Base-by-base conservation (phyloP, 2,113 vertebrate species). In the Crotalus viridis region DNA sequence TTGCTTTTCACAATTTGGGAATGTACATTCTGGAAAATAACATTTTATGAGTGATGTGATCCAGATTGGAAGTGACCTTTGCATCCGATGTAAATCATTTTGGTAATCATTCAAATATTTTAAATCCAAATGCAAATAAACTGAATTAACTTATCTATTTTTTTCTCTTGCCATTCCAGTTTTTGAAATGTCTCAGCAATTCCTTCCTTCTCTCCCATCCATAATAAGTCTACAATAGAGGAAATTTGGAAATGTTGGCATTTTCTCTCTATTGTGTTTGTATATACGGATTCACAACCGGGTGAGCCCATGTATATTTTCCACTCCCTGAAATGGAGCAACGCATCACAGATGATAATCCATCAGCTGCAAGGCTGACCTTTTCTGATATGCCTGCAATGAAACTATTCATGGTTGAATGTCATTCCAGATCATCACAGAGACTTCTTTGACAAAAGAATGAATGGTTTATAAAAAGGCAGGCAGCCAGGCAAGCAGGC, bases 1-100 rank as follows among this genome's bases (percentile, higher is more conserved):
- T 91, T 97, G 94, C 54, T 59, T 92, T 89, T 55, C n/a, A 39
- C 88, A 56, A 55, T 4, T 57, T 74, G n/a, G 69, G 69, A 81
- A 81, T 19, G n/a, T 81, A 39, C 69, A 39, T 81, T 81, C n/a
- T 81, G 61, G 64, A 90, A 74, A 87, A 87, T n/a, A 48, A 15
- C 10, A 54, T 90, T 39, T 12, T 28, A 81, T 90, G 51, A 4
- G 13, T 15, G 22, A 15, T 85, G 33, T 24, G 17, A 13, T 74
- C 52, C 28, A 24, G 81, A 91, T 6, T 46, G 22, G 15, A 7
- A 17, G n/a, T 26, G 56, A 15, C 10, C 12, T 43, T 8, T 33
- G n/a, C 4, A 10, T 33, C 48, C 13, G n/a, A 3, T 13, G 97
- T 95, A 97, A 97, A 96, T 95, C 95, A 95, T 95, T 97, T 96